Evolutionary conservation across 2,113 vertebrate species (phyloP).

Genomic region (Eulacestoma nigropectus): DNA sequence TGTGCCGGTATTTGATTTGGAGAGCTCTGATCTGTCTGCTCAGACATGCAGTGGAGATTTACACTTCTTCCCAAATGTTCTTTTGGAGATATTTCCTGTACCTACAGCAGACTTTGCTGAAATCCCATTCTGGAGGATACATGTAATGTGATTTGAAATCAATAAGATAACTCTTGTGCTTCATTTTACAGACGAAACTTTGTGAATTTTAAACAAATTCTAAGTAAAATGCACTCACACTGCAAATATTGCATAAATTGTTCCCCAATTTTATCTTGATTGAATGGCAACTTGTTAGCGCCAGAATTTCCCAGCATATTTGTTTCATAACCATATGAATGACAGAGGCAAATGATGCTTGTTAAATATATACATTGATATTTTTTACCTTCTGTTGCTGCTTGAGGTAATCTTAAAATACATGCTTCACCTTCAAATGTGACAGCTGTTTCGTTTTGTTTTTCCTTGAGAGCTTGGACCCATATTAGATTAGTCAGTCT

Average conservation of each 20-base stretch:
- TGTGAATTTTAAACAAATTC: slow-evolving; percentile 19
- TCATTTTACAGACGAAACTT: neutral
- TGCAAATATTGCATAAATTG: neutral
- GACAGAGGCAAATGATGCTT: slow-evolving; percentile 19
- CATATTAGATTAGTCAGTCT: slow-evolving; percentile 14
- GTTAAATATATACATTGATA: slow-evolving; percentile 23
- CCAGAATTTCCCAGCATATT: neutral
- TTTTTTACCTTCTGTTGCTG: slow-evolving; percentile 52
- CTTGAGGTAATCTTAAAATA: slow-evolving; percentile 31
- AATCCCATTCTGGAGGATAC: neutral
- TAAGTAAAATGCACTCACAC: neutral
- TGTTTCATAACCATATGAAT: slow-evolving; percentile 24
- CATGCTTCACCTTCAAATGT: slow-evolving; percentile 4
- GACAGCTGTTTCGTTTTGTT: neutral
- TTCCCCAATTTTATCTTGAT: neutral
- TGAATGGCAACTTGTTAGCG: neutral
- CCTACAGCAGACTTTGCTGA: slow-evolving; percentile 21
- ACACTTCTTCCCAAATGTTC: neutral
- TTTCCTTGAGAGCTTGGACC: neutral
- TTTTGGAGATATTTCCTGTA: slow-evolving; percentile 35
- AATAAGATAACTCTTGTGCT: neutral
- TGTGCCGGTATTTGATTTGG: neutral
- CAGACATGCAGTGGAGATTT: neutral
- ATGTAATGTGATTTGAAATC: slow-evolving; percentile 27
- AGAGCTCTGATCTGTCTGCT: neutral